Evolutionary conservation across 2,113 vertebrate genomes (phyloP), one percentile per base, ranked within the genome.

Genomic region (Myxocyprinus asiaticus): DNA sequence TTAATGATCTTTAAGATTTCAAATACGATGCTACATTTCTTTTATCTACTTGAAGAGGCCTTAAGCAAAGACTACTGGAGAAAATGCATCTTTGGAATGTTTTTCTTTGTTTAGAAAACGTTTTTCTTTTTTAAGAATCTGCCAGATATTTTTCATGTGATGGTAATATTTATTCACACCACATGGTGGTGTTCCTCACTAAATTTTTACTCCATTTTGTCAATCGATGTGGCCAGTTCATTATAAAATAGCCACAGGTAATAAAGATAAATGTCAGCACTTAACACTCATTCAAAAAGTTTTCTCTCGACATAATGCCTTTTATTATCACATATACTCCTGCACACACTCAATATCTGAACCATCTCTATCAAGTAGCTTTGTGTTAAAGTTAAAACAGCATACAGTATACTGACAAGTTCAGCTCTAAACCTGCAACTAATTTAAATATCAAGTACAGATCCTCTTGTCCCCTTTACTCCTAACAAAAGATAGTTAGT

Each of bases 151-250:
- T 33, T 33, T 33, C 9, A 79, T 44, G 4, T 14, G 53, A 7
- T 9, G 73, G 79, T 65, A 81, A 69, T 78, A 43, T 15, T 3
- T 11, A n/a, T 8, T 17, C 50, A 33, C 7, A 33, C 82, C 82
- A 58, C 75, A 17, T 65, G 82, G 69, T 76, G 83, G 76, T 48
- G 75, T 7, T 62, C 48, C 75, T 79, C 63, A 62, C 45, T 70
- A 55, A 33, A 10, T 6, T 17, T 51, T 65, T 14, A 76, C 9
- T 15, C 12, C 22, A 43, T 53, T 65, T 9, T 33, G 22, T 33
- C 22, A 33, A 33, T 1, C 22, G 22, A 11, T 33, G 61, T 33
- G 22, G 22, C 22, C 22, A 7, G 10, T 11, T 15, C 58, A 14
- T 56, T 83, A 33, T 48, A 58, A 43, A 5, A 55, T 56, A 58